Evolutionary conservation across 1,140 invertebrate genomes (phyloP).

Genomic region (Aphis craccivora): DNA sequence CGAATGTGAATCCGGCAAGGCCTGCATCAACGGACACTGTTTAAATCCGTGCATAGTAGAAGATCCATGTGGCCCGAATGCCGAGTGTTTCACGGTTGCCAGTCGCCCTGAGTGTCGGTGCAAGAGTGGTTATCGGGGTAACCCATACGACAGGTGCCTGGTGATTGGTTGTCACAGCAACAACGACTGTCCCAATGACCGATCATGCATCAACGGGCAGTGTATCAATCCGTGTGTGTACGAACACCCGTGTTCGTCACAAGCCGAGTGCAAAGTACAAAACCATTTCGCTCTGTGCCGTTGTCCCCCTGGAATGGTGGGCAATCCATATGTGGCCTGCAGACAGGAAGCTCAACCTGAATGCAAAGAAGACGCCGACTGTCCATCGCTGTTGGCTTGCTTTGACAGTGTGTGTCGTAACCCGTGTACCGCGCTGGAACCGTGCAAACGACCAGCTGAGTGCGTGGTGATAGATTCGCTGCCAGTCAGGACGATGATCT

Average conservation of each 20-base stretch:
- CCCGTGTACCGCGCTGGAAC: constrained; percentile 79
- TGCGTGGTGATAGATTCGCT: constrained; percentile 82
- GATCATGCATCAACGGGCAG: constrained; percentile 83
- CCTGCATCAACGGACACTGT: constrained; percentile 85
- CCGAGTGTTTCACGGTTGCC: constrained; percentile 80
- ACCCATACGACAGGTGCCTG: constrained; percentile 78
- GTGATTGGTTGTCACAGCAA: constrained; percentile 87
- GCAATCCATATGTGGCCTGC: constrained; percentile 85
- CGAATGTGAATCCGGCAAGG: constrained; percentile 80
- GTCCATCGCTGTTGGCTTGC: constrained; percentile 80
- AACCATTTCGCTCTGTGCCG: constrained; percentile 85
- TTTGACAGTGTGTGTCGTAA: constrained; percentile 82
- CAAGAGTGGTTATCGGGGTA: constrained; percentile 79
- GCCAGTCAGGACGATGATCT: constrained; percentile 87
- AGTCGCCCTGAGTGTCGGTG: constrained; percentile 83
- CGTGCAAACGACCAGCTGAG: constrained; percentile 79
- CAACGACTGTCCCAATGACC: constrained; percentile 84
- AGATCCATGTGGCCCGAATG: constrained; percentile 82
- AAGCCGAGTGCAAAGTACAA: constrained; percentile 80
- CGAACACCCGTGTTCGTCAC: constrained; percentile 77
- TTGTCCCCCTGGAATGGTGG: constrained; percentile 74
- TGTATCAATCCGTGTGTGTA: constrained; percentile 86
- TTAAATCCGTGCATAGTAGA: constrained; percentile 81
- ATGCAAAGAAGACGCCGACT: constrained; percentile 82
- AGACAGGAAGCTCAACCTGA: constrained; percentile 74